Conservation (phyloP, 1,140 invertebrate species). For the Heliconius hewitsoni region DNA sequence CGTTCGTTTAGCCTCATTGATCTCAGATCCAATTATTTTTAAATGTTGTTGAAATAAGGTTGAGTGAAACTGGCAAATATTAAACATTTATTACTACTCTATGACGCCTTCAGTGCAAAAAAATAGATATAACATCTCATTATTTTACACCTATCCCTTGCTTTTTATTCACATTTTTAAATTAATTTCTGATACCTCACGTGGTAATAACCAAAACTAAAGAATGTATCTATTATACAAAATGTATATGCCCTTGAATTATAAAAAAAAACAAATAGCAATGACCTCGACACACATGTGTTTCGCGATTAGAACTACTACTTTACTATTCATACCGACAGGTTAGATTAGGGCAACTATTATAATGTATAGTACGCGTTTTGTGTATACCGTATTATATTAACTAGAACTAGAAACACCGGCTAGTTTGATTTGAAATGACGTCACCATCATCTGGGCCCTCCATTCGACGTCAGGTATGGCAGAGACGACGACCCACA, state of each 20-base stretch:
- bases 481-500: slow-evolving; percentile 66
- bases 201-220: background rate
- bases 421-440: slow-evolving; percentile 70
- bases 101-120: background rate
- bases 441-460: slow-evolving; percentile 73
- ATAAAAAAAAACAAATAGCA: slow-evolving; percentile 73
- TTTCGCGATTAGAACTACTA: slow-evolving; percentile 52
- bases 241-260: slow-evolving; percentile 68
- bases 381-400: slow-evolving; percentile 64
- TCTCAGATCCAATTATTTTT: too few relatives aligned
- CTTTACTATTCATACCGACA: slow-evolving; percentile 67
- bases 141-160: too few relatives aligned
- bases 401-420: slow-evolving; percentile 75
- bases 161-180: background rate
- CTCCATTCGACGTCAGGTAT: slow-evolving; percentile 71
- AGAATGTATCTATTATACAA: slow-evolving; percentile 18
- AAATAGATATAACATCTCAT: background rate
- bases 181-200: background rate
- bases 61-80: too few relatives aligned
- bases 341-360: slow-evolving; percentile 76
- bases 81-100: background rate
- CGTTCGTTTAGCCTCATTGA: background rate
- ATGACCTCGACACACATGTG: slow-evolving; percentile 73
- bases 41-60: too few relatives aligned
- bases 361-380: slow-evolving; percentile 69